Evolutionary conservation across 2,797 vertebrate species (phyloP).

Genomic region (Syndactyla subalaris): DNA sequence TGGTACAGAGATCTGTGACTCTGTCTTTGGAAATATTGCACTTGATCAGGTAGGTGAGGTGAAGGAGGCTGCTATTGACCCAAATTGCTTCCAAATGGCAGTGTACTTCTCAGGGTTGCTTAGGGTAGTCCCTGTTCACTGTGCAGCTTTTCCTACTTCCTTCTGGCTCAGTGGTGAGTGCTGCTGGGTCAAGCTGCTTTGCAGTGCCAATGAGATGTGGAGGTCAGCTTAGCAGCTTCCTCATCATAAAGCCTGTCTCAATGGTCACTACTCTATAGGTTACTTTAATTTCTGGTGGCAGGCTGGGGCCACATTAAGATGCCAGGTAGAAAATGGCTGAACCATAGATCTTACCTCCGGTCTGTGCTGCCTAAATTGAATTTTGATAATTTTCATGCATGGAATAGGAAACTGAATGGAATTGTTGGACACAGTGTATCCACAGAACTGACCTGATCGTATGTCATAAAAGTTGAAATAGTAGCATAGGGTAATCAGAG

Average conservation of each 20-base stretch:
- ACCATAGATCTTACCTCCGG: fast-evolving
- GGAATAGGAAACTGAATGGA: background rate
- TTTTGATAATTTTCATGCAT: background rate
- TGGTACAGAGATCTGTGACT: background rate
- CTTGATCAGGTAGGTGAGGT: background rate
- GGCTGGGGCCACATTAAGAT: background rate
- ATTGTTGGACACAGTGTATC: background rate
- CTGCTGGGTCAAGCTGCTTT: background rate
- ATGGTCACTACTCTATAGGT: background rate
- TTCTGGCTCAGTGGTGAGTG: background rate
- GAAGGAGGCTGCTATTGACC: background rate
- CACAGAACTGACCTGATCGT: background rate
- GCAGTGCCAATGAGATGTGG: background rate
- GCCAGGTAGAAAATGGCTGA: background rate
- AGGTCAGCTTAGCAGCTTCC: background rate
- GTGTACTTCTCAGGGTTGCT: background rate
- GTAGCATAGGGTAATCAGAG: background rate
- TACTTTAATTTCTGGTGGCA: background rate
- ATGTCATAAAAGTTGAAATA: background rate
- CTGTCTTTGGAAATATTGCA: background rate
- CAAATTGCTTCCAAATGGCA: background rate
- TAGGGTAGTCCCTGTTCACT: background rate
- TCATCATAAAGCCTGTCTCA: background rate
- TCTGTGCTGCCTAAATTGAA: background rate
- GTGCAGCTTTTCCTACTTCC: background rate